Evolutionary conservation across 2,113 vertebrate genomes (phyloP).

Genomic region (Pedionomus torquatus): DNA sequence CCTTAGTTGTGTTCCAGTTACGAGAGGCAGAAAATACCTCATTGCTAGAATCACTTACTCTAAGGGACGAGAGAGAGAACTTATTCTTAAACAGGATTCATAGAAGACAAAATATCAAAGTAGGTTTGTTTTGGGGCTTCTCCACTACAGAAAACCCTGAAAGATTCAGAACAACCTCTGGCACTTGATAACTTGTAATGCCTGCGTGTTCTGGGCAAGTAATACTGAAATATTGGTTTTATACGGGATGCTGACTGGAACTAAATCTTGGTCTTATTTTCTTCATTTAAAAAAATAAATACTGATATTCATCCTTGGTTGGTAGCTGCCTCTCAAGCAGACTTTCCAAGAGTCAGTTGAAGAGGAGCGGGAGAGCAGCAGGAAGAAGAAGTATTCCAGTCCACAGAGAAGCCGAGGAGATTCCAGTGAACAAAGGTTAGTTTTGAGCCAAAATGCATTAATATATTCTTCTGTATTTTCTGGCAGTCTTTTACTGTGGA

Average conservation of each 20-base stretch:
- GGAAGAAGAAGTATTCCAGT: conserved; percentile 91
- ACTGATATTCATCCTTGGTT: background rate
- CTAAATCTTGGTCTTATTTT: background rate
- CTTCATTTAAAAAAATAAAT: background rate
- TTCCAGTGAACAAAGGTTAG: conserved; percentile 90
- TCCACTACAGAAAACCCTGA: background rate
- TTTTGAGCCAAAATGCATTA: background rate
- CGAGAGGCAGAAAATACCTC: background rate
- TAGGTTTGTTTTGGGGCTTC: background rate
- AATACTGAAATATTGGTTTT: background rate
- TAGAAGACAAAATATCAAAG: background rate
- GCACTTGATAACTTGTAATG: background rate
- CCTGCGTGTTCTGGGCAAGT: background rate
- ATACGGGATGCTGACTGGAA: background rate
- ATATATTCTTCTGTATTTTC: background rate
- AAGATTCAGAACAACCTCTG: background rate
- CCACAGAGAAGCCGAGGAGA: conserved; percentile 88
- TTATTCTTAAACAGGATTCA: too few species aligned
- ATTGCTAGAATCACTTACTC: background rate
- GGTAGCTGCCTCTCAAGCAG: conserved; percentile 67
- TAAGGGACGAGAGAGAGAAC: background rate
- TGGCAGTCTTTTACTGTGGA: background rate
- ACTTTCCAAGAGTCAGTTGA: conserved; percentile 83
- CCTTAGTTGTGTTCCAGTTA: background rate
- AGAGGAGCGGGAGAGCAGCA: conserved; percentile 86